phyloP scores from a whole-genome alignment of 2,113 vertebrate genomes.

The Cyprinodon brontotheroides region DNA sequence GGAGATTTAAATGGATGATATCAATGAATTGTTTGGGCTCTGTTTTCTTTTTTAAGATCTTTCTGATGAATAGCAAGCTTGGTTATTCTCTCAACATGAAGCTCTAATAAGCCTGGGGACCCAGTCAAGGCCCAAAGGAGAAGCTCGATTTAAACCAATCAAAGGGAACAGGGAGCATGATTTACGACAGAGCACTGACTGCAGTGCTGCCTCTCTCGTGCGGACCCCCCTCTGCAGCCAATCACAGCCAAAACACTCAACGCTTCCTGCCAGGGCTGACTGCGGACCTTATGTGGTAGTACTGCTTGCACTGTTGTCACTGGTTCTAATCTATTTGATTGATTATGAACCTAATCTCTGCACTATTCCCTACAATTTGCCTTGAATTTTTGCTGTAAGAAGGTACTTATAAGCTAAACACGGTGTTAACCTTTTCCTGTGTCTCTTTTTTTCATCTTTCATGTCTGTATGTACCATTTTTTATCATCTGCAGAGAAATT shows the following conservation, averaged over 20 bases:
- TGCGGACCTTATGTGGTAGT: constrained; percentile 54
- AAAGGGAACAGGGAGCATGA: constrained; percentile 68
- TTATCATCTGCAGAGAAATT: constrained; percentile 13
- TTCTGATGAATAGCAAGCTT: constrained; percentile 74
- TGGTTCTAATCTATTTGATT: constrained; percentile 72
- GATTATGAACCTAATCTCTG: constrained; percentile 67
- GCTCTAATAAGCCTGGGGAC: constrained; percentile 79
- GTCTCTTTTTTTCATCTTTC: constrained; percentile 7
- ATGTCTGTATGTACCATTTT: background rate
- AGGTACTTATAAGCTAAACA: constrained; percentile 40
- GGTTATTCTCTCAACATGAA: constrained; percentile 65
- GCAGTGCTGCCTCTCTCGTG: constrained; percentile 54
- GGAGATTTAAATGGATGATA: constrained; percentile 46
- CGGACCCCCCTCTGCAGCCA: constrained; percentile 69
- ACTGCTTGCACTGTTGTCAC: constrained; percentile 64
- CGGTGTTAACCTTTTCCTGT: constrained; percentile 36
- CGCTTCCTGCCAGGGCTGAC: constrained; percentile 62
- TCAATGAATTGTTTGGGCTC: constrained; percentile 48
- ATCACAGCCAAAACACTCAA: constrained; percentile 75
- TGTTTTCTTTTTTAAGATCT: constrained; percentile 58
- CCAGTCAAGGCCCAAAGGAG: constrained; percentile 68
- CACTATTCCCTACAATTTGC: constrained; percentile 52
- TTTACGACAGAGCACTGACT: constrained; percentile 71
- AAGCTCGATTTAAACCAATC: constrained; percentile 77
- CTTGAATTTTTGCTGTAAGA: constrained; percentile 17